Evolutionary conservation across 2,888 invertebrate genomes (phyloP), one percentile per base, ranked within the genome.

Genomic region (Ischnus inquisitorius): DNA sequence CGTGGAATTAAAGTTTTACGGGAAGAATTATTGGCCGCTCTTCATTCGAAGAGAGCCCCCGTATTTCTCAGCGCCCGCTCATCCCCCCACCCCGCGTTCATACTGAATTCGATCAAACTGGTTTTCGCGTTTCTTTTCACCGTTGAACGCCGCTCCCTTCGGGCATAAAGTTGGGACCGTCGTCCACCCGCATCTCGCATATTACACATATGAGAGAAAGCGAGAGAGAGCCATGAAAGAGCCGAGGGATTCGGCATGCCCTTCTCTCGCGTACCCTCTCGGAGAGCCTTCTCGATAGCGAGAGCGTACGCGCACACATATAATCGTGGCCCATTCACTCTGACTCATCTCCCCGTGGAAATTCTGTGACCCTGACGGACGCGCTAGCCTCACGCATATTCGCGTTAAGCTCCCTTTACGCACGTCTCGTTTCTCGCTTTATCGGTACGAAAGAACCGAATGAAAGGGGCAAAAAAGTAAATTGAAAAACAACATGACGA

Each of bases 101-200:
- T 89, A 90, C 89, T 88, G 88, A 84, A 87, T 88, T 86, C 76
- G 89, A 87, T 88, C 87, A 90, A 91, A 91, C 91, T 91, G 91
- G 91, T 91, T 91, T 90, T 89, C 90, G 90, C 89, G 87, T 78
- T 69, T 78, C 57, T 69, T 62, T 64, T 67, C 74, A 79, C 64
- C 41, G 57, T 14, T 25, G 34, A 28, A 48, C 64, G 54, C 46
- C 67, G 65, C 54, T 19, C 67, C 46, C 43, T 60, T 60, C 77
- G 28, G 54, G 41, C 28, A n/a, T 12, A 43, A 57, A 34, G 65
- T 19, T 54, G 22, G 41, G 65, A 54, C 34, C 54, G 46, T 48
- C 48, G 76, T 82, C 86, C 84, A 85, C 87, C 87, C 82, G 64
- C 77, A 69, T 65, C 60, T 60, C 78, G 84, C 84, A 86, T 85